These are phyloP conservation scores for Labeo catla DNA, from an alignment of 2,113 vertebrate species.

Conservation along the genomic window DNA sequence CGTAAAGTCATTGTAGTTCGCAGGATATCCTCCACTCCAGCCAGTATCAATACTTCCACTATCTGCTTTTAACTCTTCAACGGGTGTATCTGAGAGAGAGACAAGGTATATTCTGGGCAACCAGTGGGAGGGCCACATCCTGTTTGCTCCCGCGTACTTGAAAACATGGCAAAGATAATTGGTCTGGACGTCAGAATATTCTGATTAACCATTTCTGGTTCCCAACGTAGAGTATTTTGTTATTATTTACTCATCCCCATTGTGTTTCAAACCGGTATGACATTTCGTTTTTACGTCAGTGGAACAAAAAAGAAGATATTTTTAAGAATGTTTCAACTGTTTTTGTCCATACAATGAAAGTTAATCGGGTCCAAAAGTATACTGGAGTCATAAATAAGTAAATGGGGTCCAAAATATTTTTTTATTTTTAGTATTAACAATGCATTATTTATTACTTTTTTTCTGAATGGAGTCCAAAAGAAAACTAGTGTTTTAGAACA, in stretches of 20 bases:
- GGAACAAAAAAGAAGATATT: background rate
- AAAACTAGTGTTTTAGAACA: no score
- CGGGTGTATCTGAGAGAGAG: background rate
- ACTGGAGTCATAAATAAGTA: no score
- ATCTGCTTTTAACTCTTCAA: constrained; percentile 36
- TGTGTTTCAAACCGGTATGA: background rate
- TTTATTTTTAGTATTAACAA: no score
- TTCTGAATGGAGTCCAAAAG: no score
- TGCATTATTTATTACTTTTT: no score
- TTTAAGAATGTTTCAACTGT: background rate
- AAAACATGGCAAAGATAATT: constrained; percentile 58
- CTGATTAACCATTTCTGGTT: background rate
- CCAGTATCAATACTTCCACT: constrained; percentile 43
- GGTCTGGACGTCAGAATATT: constrained; percentile 1
- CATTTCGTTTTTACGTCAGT: background rate
- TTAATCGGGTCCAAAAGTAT: no score
- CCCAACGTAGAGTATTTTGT: background rate
- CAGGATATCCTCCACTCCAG: constrained; percentile 66
- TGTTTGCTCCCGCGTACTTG: constrained; percentile 69
- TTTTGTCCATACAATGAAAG: no score
- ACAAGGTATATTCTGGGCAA: constrained; percentile 15
- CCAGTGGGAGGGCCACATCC: constrained; percentile 67
- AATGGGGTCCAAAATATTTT: no score
- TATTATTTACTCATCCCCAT: background rate
- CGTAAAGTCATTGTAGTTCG: constrained; percentile 37